Base-by-base conservation (phyloP, 2,113 vertebrate genomes). In the Pelmatolapia mariae region DNA sequence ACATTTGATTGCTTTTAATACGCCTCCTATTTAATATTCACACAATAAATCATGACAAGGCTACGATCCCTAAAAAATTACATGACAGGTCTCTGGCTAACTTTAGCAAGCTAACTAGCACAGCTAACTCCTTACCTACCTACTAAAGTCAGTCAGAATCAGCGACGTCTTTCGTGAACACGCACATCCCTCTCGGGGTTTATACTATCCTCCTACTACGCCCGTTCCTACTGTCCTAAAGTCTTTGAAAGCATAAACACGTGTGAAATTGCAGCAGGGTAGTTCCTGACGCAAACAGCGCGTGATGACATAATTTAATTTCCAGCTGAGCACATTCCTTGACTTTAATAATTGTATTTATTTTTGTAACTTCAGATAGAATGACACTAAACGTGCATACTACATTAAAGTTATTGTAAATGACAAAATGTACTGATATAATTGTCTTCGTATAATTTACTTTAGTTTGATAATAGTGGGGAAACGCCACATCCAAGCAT, bases 301-400 rank as follows among this genome's bases (percentile, higher is more conserved):
- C 82, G 71, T 29, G 45, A 24, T 82, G 56, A 88, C 80, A 78
- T 26, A 12, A 19, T 18, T 10, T 52, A 6, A 1, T 56, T 81
- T 95, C 87, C 78, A 13, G 5, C 3, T 2, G 2, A 80, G 90
- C 94, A 95, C 85, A 91, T 96, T 96, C 95, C 10, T 26, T 3
- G 3, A 26, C 1, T 36, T 80, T 33, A 16, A 18, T 73, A 73
- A 26, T 73, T 45, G 22, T 38, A 8, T 2, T 2, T 22, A 22
- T 12, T 66, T 18, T n/a, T 12, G 57, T 63, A 6, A 47, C 2
- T 33, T 31, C 2, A 43, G 52, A 57, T 24, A 36, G 45, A n/a
- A 1, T 16, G 10, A 19, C 24, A 31, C 6, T 12, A 52, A 26
- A 63, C 3, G 2, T 19, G 18, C 4, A 31, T 78, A 29, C 18